phyloP scores from a whole-genome alignment of 2,113 vertebrate genomes.

The Oreochromis aureus region DNA sequence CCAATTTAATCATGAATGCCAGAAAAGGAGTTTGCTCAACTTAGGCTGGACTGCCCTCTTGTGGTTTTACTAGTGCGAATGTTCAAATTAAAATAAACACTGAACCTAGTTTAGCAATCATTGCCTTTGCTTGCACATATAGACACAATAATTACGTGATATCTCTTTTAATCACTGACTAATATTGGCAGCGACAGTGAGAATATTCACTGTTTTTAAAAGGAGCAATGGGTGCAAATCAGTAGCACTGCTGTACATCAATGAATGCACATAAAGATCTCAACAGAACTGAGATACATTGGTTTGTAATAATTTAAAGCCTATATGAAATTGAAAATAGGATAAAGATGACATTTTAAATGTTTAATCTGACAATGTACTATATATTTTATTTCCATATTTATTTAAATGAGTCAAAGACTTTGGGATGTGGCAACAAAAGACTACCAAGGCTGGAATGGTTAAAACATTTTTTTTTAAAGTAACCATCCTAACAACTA shows the following conservation, averaged over 20 bases:
- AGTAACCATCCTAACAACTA: rapidly evolving
- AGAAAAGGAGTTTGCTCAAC: not conserved
- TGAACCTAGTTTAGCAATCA: not conserved
- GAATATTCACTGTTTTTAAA: not conserved
- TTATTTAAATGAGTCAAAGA: not conserved
- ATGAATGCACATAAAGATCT: not conserved
- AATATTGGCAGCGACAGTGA: not conserved
- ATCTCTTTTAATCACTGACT: not conserved
- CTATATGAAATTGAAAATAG: not conserved
- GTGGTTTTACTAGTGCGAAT: constrained; percentile 11
- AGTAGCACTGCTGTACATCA: not conserved
- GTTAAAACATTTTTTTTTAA: not conserved
- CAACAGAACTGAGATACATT: not conserved
- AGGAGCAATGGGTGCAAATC: not conserved
- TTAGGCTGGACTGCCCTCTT: constrained; percentile 55
- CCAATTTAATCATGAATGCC: not conserved
- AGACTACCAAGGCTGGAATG: not conserved
- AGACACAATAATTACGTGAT: no score
- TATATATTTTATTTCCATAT: not conserved
- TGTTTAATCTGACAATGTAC: not conserved
- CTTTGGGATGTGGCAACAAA: not conserved
- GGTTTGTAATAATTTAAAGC: not conserved
- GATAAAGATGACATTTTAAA: not conserved
- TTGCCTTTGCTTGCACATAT: not conserved
- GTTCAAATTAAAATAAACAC: not conserved